Conservation (phyloP, 2,113 vertebrate species). For the Numenius arquata region DNA sequence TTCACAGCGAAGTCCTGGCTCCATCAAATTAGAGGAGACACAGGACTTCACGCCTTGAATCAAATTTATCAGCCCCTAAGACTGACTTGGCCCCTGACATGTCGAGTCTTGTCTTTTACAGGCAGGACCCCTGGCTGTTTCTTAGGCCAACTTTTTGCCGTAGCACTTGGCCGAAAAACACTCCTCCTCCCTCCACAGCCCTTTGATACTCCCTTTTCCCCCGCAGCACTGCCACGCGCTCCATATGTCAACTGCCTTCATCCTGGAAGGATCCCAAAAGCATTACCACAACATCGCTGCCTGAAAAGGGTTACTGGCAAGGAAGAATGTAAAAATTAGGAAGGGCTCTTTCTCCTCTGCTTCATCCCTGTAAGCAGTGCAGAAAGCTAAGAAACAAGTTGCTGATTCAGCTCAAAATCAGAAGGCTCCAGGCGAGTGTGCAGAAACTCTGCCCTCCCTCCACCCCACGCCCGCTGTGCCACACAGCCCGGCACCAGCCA, state of each 20-base stretch:
- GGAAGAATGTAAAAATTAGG: neutral
- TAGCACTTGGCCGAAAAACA: neutral
- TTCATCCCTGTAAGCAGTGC: neutral
- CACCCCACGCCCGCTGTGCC: neutral
- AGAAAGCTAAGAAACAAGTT: neutral
- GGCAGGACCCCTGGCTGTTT: neutral
- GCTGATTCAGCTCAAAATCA: neutral
- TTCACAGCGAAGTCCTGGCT: neutral
- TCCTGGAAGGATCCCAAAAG: neutral
- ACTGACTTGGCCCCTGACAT: neutral
- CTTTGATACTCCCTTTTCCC: neutral
- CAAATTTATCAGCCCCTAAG: neutral
- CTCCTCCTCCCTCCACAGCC: neutral
- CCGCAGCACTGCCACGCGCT: neutral
- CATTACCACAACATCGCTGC: neutral
- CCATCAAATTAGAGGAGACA: neutral
- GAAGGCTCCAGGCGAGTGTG: fast-evolving
- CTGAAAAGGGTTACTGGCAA: neutral
- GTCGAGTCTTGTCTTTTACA: neutral
- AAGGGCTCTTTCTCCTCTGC: neutral
- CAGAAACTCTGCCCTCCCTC: neutral
- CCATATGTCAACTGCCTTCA: neutral
- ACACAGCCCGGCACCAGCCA: neutral
- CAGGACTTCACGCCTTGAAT: neutral
- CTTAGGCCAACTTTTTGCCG: fast-evolving